phyloP scores from a whole-genome alignment of 2,797 vertebrate genomes.

The Coendou prehensilis region DNA sequence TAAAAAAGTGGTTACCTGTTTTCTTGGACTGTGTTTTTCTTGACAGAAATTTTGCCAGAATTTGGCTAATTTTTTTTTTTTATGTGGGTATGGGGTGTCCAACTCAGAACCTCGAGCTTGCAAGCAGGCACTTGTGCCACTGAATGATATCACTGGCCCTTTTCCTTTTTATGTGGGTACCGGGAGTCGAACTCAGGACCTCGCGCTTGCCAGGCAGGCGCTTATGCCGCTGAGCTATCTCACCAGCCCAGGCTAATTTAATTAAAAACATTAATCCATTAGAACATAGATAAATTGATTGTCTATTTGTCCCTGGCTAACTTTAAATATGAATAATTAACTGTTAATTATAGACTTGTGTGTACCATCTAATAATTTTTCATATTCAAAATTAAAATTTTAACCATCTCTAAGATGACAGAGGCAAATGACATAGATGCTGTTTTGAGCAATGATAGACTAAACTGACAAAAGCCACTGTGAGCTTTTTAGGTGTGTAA shows the following conservation, averaged over 20 bases:
- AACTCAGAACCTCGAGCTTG: no score
- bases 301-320: slow-evolving; percentile 67
- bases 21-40: slow-evolving; percentile 71
- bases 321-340: slow-evolving; percentile 70
- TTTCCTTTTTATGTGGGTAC: no score
- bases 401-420: slow-evolving; percentile 51
- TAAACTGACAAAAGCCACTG: neutral
- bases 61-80: slow-evolving; percentile 64
- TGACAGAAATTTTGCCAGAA: slow-evolving; percentile 76
- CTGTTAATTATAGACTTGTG: slow-evolving; percentile 65
- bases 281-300: slow-evolving; percentile 63
- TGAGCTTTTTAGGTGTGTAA: neutral
- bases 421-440: slow-evolving; percentile 5
- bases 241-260: slow-evolving; percentile 48
- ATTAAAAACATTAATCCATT: slow-evolving; percentile 80
- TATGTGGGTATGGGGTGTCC: no score
- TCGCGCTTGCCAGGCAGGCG: no score
- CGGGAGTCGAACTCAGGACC: no score
- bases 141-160: no score
- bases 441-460: neutral
- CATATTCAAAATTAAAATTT: slow-evolving; percentile 72
- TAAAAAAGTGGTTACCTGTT: slow-evolving; percentile 65
- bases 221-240: no score
- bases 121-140: no score
- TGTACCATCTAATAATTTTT: slow-evolving; percentile 63